These are phyloP conservation scores for Eupithecia subumbrata DNA, from an alignment of 2,888 invertebrate species.

Conservation along the genomic window DNA sequence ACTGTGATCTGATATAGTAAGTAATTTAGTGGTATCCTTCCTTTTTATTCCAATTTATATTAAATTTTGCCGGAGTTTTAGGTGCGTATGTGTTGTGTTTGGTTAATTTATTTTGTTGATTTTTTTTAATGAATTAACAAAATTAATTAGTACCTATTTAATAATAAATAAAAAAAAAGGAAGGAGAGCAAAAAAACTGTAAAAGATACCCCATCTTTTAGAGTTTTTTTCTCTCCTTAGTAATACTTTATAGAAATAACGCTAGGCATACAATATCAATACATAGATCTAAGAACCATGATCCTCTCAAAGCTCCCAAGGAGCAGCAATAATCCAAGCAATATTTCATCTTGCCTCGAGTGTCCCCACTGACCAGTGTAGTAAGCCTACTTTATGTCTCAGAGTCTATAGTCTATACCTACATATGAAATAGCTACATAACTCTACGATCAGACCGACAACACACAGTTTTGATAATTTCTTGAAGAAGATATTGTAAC, in stretches of 20 bases:
- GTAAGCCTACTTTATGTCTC: conserved; percentile 7
- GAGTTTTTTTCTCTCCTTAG: too few species aligned
- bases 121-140: too few species aligned
- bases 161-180: too few species aligned
- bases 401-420: background rate
- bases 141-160: too few species aligned
- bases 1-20: too few species aligned
- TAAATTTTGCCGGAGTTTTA: too few species aligned
- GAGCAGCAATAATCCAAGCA: background rate
- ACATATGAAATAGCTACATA: background rate
- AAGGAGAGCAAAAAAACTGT: too few species aligned
- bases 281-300: background rate
- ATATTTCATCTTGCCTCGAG: conserved; percentile 6
- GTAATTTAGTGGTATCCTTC: too few species aligned
- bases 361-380: background rate
- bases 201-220: too few species aligned
- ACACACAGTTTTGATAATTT: background rate
- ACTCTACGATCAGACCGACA: background rate
- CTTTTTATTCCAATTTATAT: too few species aligned
- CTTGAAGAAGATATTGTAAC: background rate
- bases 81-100: too few species aligned
- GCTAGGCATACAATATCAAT: background rate
- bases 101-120: too few species aligned
- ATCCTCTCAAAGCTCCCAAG: background rate
- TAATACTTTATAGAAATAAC: background rate